Conservation (phyloP, 2,113 vertebrate genomes). For the Psephotus haematonotus region DNA sequence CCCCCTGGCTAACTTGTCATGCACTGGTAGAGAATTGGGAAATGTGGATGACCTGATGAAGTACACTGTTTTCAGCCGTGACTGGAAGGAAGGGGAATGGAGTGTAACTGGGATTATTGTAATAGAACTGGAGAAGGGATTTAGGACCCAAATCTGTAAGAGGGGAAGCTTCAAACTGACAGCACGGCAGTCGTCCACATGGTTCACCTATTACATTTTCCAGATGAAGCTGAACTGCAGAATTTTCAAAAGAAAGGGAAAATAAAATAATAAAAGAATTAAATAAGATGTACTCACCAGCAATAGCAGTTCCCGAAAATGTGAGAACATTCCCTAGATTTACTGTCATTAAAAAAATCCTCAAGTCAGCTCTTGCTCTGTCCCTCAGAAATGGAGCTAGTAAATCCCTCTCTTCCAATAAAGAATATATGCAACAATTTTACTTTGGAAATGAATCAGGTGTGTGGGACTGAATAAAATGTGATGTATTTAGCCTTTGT, state of each 20-base stretch:
- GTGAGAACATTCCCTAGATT: not conserved
- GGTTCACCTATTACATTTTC: not conserved
- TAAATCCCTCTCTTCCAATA: not conserved
- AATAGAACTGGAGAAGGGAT: not conserved
- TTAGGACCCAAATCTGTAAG: not conserved
- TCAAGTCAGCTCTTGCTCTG: not conserved
- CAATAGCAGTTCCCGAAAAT: not conserved
- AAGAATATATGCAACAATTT: not conserved
- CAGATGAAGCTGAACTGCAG: not conserved
- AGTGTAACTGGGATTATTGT: not conserved
- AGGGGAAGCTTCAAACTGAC: not conserved
- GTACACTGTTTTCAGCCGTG: not conserved
- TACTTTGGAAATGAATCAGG: not conserved
- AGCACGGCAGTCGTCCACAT: not conserved
- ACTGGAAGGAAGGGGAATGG: not conserved
- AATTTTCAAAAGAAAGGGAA: not conserved
- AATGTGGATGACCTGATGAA: not conserved
- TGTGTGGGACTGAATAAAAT: not conserved
- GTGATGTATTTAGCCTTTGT: not conserved
- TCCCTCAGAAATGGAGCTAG: not conserved
- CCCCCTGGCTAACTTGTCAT: not conserved
- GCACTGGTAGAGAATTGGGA: not conserved
- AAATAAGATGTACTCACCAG: not conserved
- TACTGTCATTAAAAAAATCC: not conserved
- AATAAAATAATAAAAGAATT: not conserved